phyloP scores from a whole-genome alignment of 1,140 invertebrate genomes.

The Rhagoletis zephyria region DNA sequence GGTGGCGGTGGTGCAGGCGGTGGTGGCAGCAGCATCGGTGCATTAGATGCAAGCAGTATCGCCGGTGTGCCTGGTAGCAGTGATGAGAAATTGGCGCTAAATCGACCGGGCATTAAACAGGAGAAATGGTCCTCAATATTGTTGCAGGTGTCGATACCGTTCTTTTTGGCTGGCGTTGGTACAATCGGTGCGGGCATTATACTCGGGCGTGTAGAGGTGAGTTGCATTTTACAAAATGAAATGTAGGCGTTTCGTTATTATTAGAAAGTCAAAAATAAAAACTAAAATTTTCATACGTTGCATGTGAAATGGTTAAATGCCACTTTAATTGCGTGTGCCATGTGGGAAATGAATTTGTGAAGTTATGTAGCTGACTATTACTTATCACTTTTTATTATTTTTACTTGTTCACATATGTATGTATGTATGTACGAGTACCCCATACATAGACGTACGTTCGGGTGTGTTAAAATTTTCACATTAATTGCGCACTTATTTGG shows the following conservation, averaged over 20 bases:
- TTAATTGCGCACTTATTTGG: slow-evolving; percentile 17
- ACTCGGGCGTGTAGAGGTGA: slow-evolving; percentile 86
- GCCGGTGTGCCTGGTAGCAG: slow-evolving; percentile 70
- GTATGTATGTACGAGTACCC: too few relatives aligned
- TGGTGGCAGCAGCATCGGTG: slow-evolving; percentile 59
- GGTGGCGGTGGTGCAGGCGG: slow-evolving; percentile 59
- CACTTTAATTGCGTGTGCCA: background rate
- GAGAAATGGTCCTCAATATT: slow-evolving; percentile 85
- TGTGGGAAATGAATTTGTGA: background rate
- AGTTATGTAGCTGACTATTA: background rate
- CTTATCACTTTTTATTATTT: background rate
- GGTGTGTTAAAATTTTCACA: background rate
- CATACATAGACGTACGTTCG: too few relatives aligned
- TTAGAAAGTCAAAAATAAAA: background rate
- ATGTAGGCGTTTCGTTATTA: background rate
- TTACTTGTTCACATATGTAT: background rate
- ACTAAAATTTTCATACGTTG: background rate
- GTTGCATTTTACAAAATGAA: slow-evolving; percentile 57
- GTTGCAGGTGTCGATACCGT: slow-evolving; percentile 92
- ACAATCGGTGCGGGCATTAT: slow-evolving; percentile 94
- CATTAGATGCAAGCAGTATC: slow-evolving; percentile 65
- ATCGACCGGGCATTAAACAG: slow-evolving; percentile 74
- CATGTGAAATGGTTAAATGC: background rate
- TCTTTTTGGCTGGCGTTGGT: slow-evolving; percentile 93
- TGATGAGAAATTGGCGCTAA: slow-evolving; percentile 70